A percentile compares a stretch with the other conserved stretches of the same genome.
phyloP scores from a whole-genome alignment of 2,888 invertebrate genomes.

The Tetropium fuscum region DNA sequence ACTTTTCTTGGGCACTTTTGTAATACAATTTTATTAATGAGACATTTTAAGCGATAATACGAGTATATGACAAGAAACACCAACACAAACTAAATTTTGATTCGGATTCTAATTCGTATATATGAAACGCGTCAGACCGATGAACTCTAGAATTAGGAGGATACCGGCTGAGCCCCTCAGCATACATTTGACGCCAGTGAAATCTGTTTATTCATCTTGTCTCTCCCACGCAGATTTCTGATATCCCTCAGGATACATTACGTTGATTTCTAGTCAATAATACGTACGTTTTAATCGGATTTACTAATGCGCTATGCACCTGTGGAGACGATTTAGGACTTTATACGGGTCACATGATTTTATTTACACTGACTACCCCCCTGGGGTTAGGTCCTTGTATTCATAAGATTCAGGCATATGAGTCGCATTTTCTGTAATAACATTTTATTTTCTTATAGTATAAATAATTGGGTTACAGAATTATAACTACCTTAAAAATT shows the following conservation, averaged over 20 bases:
- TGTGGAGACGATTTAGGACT: slow-evolving; percentile 20
- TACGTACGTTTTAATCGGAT: slow-evolving; percentile 25
- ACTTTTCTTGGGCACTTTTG: too few species aligned
- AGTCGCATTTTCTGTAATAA: too few species aligned
- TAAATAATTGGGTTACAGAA: too few species aligned
- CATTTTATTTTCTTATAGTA: too few species aligned
- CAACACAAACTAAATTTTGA: too few species aligned
- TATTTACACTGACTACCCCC: too few species aligned
- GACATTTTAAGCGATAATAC: too few species aligned
- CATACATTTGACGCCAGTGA: slow-evolving; percentile 43
- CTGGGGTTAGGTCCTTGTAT: too few species aligned
- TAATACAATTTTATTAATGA: too few species aligned
- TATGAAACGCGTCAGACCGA: slow-evolving; percentile 12
- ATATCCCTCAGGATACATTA: slow-evolving; percentile 45
- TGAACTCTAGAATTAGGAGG: slow-evolving; percentile 16
- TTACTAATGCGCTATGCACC: slow-evolving; percentile 38
- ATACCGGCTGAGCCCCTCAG: slow-evolving; percentile 48
- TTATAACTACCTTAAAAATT: too few species aligned
- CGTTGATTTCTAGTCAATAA: slow-evolving; percentile 38
- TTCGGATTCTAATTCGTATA: slow-evolving; percentile 13
- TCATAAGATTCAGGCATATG: too few species aligned
- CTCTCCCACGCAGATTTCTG: slow-evolving; percentile 63
- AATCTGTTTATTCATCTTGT: slow-evolving; percentile 62
- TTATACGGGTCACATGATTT: slow-evolving; percentile 13
- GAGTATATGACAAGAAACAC: too few species aligned